These are phyloP conservation scores for Ibidorhyncha struthersii DNA, from an alignment of 2,113 vertebrate species.

Conservation along the genomic window DNA sequence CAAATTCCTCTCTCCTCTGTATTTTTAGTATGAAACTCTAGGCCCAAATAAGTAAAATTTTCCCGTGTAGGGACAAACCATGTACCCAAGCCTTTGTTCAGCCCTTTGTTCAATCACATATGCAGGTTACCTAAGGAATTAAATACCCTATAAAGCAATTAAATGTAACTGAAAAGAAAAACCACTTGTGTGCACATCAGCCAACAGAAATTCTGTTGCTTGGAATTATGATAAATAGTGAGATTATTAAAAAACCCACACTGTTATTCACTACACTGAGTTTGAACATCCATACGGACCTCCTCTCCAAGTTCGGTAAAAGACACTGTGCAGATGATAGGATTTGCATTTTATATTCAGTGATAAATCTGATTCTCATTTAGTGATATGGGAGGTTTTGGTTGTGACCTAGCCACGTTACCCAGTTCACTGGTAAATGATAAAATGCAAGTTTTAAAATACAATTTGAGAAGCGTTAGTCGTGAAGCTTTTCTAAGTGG, in stretches of 20 bases:
- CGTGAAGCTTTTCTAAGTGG: neutral
- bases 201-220: neutral
- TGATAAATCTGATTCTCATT: neutral
- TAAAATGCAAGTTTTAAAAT: neutral
- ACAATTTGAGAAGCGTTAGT: neutral
- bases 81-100: neutral
- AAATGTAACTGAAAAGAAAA: neutral
- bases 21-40: neutral
- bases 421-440: neutral
- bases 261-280: neutral
- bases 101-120: neutral
- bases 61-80: neutral
- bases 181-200: rapidly evolving
- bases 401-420: neutral
- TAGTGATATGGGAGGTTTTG: neutral
- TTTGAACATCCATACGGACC: neutral
- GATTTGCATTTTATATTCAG: neutral
- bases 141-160: neutral
- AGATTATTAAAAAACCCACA: neutral
- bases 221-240: neutral
- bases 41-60: neutral
- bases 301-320: neutral
- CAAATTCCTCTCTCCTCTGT: neutral
- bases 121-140: neutral
- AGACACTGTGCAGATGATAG: neutral